Conservation (phyloP, 1,140 invertebrate genomes). For the Metaphire vulgaris region DNA sequence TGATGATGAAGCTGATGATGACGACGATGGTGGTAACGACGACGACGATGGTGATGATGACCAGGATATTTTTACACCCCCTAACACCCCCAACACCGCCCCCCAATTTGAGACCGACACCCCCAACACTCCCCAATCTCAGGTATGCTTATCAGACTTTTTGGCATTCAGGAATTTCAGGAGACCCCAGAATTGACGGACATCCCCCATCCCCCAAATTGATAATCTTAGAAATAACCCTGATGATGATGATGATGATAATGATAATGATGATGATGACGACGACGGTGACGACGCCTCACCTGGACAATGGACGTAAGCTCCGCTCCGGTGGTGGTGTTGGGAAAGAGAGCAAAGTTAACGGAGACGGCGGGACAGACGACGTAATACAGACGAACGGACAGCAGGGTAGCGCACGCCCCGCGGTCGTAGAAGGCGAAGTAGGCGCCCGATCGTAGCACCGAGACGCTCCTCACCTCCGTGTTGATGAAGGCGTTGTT, state of each 20-base stretch:
- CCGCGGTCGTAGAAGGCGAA: constrained; percentile 94
- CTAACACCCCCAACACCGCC: too few species aligned
- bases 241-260: constrained; percentile 8
- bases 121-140: too few species aligned
- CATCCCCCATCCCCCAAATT: too few species aligned
- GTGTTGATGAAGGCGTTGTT: constrained; percentile 70
- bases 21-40: constrained; percentile 7
- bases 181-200: too few species aligned
- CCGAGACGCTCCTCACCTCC: constrained; percentile 84
- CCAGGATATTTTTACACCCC: too few species aligned
- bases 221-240: not conserved
- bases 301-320: constrained; percentile 85
- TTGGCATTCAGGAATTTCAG: too few species aligned
- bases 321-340: constrained; percentile 83
- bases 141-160: too few species aligned
- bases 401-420: constrained; percentile 90
- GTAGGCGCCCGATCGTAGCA: constrained; percentile 66
- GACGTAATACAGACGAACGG: constrained; percentile 92
- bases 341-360: constrained; percentile 84
- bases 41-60: too few species aligned
- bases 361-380: constrained; percentile 86
- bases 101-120: too few species aligned
- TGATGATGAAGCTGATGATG: too few species aligned
- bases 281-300: constrained; percentile 58
- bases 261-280: constrained; percentile 3